A percentile compares a stretch with the other conserved stretches of the same genome.
Conservation (phyloP, 2,113 vertebrate genomes). For the Petrocephalus zakoni region DNA sequence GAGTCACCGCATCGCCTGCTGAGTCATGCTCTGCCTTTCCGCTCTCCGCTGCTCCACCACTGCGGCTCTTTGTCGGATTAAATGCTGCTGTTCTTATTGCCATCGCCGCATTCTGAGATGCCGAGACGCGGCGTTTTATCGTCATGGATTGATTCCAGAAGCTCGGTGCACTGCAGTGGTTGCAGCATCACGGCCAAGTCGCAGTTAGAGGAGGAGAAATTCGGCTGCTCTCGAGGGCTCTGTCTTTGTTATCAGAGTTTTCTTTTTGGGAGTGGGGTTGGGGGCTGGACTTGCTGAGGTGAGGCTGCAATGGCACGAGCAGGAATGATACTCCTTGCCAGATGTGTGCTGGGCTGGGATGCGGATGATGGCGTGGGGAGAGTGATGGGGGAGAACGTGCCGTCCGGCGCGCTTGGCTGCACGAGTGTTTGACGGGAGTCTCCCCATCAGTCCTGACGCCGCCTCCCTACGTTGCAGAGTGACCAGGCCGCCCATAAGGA, state of each 20-base stretch:
- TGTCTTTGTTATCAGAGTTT: neutral
- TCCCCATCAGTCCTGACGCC: neutral
- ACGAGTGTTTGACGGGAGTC: neutral
- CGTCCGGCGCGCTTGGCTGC: neutral
- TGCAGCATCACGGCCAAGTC: neutral
- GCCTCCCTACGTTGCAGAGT: conserved; percentile 63
- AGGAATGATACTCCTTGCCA: neutral
- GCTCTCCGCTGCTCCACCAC: neutral
- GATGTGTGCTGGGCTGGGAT: neutral
- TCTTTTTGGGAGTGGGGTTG: neutral
- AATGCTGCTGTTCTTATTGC: neutral
- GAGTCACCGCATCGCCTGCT: neutral
- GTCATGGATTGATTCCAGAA: neutral
- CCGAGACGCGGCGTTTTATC: neutral
- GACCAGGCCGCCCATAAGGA: conserved; percentile 75
- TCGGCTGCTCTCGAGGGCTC: neutral
- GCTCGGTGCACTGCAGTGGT: neutral
- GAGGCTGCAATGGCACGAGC: neutral
- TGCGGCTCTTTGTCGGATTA: neutral
- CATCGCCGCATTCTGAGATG: neutral
- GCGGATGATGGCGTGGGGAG: neutral
- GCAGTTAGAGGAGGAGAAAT: neutral
- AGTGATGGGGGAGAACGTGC: neutral
- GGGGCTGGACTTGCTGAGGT: neutral
- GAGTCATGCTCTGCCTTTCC: neutral